Conservation (phyloP, 1,140 invertebrate genomes). For the Bombus impatiens region DNA sequence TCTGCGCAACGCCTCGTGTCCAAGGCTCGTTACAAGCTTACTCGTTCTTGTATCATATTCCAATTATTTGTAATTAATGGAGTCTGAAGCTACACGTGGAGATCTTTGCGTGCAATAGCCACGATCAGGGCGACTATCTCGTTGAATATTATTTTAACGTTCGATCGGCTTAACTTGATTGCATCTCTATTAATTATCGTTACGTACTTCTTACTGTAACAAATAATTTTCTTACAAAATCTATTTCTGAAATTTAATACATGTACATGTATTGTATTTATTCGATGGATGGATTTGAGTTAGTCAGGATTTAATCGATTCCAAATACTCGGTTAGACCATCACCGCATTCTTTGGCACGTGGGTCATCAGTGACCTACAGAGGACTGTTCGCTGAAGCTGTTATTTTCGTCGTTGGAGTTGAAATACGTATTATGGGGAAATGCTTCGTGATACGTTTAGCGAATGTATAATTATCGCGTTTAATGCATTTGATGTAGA, state of each 20-base stretch:
- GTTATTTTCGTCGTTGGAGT: neutral
- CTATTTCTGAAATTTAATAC: neutral
- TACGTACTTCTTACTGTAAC: neutral
- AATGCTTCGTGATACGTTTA: neutral
- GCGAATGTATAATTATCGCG: neutral
- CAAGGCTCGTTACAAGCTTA: neutral
- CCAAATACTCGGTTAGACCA: neutral
- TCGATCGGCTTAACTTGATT: neutral
- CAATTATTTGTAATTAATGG: conserved; percentile 13
- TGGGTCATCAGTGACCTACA: neutral
- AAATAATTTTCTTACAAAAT: neutral
- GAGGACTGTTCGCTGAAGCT: neutral
- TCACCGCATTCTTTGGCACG: neutral
- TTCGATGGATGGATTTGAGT: neutral
- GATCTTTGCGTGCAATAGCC: neutral
- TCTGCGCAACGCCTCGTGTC: neutral
- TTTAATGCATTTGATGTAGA: neutral
- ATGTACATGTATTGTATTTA: neutral
- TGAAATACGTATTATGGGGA: neutral
- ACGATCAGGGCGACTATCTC: neutral
- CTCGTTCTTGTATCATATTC: conserved; percentile 9
- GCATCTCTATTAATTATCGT: neutral
- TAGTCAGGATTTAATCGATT: neutral
- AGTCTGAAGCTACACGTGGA: neutral
- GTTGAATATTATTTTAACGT: neutral